Evolutionary conservation across 2,797 vertebrate species (phyloP).

Genomic region (Sparus aurata): DNA sequence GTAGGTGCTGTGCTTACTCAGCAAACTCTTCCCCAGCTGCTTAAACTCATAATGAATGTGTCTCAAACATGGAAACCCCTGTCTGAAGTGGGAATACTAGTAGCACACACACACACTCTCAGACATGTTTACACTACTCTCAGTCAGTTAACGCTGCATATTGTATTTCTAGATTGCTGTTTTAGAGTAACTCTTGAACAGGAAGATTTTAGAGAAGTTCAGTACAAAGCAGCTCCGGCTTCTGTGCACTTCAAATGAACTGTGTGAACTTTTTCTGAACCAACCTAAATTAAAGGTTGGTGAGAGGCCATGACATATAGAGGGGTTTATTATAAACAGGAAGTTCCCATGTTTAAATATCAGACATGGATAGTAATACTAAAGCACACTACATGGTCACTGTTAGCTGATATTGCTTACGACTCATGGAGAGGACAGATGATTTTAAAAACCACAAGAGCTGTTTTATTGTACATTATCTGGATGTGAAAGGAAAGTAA

Average conservation of each 20-base stretch:
- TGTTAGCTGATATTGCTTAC: neutral
- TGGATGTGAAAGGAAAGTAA: neutral
- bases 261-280: neutral
- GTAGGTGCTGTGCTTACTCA: conserved; percentile 36
- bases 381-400: neutral
- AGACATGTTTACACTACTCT: neutral
- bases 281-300: neutral
- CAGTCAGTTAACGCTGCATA: neutral
- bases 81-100: neutral
- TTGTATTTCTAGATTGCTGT: neutral
- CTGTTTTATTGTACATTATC: conserved; percentile 8
- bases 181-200: neutral
- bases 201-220: neutral
- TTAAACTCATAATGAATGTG: conserved; percentile 16
- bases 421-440: conserved; percentile 7
- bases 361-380: neutral
- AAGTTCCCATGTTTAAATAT: neutral
- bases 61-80: conserved; percentile 5
- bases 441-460: conserved; percentile 6
- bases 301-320: neutral
- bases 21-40: conserved; percentile 40
- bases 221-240: neutral
- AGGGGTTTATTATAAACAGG: neutral
- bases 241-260: neutral
- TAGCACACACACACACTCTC: no score